Base-by-base conservation (phyloP, 1,140 invertebrate species). In the Megalonaias nervosa region DNA sequence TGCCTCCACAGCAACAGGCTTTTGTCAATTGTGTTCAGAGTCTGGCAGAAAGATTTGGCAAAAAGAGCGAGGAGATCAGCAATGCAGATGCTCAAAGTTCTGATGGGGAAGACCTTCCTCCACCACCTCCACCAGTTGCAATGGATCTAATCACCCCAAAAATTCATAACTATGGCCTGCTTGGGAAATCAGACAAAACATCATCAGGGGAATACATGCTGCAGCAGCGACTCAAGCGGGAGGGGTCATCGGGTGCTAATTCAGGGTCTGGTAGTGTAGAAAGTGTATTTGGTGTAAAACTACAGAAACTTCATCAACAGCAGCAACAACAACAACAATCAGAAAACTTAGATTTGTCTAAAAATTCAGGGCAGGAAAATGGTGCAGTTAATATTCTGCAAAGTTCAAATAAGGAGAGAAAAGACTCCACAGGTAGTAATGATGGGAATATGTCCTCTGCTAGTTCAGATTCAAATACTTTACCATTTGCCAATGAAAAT, bases 401-500 rank as follows among this genome's bases (percentile, higher is more conserved):
- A 38, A 71, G 69, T 38, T 38, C 61, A 66, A 67, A 73, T 12
- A 73, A 72, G 74, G 71, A 71, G 74, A 75, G 79, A 56, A 84
- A 84, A 62, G 85, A 88, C 58, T 90, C 88, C 2, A 84, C 85
- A 6, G 71, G 76, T 60, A 77, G 75, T 69, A 62, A 67, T 19
- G 75, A 77, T 38, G 87, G 88, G 84, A 97, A 94, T 92, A 81
- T 83, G 31, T 91, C 91, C 5, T 87, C 86, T 4, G 97, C 97
- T 78, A 98, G 97, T 92, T 79, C 84, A 56, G 91, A 98, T 92
- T 98, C 97, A 31, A 97, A 99, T 91, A 97, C 97, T 82, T 93
- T 99, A 89, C 98, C 98, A 60, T 99, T 99, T 92, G 98, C 98
- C 76, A 99, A 99, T 91, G 98, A 99, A 89, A 99, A 99, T 92